Conservation (phyloP, 2,888 invertebrate species). For the Adelognathus sp. region DNA sequence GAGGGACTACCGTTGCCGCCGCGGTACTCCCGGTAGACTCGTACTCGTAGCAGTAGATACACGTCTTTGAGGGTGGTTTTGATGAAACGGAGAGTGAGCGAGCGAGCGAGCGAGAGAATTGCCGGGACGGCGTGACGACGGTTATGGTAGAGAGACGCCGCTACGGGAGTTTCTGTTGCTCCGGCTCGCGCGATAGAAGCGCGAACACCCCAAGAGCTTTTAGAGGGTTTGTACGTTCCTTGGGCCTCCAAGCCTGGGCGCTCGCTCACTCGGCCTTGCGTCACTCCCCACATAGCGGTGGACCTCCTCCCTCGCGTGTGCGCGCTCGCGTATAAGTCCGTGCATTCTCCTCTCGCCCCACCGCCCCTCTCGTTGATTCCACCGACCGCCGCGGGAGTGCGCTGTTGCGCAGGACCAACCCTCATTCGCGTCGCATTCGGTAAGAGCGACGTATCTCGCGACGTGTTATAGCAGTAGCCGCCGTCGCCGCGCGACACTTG, state of each 20-base stretch:
- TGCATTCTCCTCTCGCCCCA: neutral
- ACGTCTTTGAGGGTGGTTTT: neutral
- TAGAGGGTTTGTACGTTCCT: constrained; percentile 54
- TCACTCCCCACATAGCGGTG: neutral
- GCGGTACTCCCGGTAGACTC: neutral
- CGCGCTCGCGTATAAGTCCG: constrained; percentile 40
- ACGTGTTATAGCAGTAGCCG: constrained; percentile 8
- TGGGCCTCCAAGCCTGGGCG: constrained; percentile 44
- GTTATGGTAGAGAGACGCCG: neutral
- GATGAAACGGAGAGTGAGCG: neutral
- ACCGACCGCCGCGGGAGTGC: constrained; percentile 71
- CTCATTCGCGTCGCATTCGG: constrained; percentile 73
- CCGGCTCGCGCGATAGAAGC: constrained; percentile 20
- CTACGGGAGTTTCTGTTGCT: constrained; percentile 19
- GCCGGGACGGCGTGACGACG: neutral
- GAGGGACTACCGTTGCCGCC: too few relatives aligned
- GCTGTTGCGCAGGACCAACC: constrained; percentile 76
- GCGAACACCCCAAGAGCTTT: constrained; percentile 52
- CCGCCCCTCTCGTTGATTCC: constrained; percentile 64
- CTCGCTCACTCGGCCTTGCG: constrained; percentile 23
- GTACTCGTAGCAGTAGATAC: neutral
- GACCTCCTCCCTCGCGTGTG: constrained; percentile 53
- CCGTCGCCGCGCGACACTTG: neutral
- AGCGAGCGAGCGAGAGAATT: neutral
- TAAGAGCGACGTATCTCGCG: constrained; percentile 67